Evolutionary conservation across 1,140 invertebrate species (phyloP).

Genomic region (Pseudomyrmex pallidus): DNA sequence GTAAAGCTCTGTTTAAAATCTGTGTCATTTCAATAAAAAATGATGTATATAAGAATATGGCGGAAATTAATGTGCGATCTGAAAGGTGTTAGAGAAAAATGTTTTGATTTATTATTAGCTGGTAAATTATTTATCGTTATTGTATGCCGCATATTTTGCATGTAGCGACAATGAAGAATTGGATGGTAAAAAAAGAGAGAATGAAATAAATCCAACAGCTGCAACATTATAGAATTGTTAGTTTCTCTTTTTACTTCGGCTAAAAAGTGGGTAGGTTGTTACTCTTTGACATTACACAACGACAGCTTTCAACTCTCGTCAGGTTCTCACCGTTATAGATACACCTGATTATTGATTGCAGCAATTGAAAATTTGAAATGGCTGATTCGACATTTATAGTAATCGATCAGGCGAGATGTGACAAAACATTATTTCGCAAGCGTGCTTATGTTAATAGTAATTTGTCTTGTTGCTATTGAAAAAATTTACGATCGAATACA

Average conservation of each 20-base stretch:
- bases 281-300: conserved; percentile 18
- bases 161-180: neutral
- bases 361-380: conserved; percentile 1
- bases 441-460: neutral
- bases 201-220: neutral
- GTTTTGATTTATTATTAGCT: neutral
- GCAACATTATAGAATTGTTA: neutral
- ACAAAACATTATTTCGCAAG: conserved; percentile 10
- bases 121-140: neutral
- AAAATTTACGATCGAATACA: neutral
- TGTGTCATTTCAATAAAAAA: neutral
- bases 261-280: neutral
- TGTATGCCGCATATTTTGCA: neutral
- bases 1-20: neutral
- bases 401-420: conserved; percentile 3
- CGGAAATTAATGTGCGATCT: neutral
- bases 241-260: neutral
- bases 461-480: neutral
- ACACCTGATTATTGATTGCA: conserved; percentile 24
- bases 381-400: neutral
- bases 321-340: conserved; percentile 13
- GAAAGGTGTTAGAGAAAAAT: neutral
- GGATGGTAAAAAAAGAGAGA: neutral
- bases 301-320: neutral
- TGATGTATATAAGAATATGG: neutral